Conservation (phyloP, 2,888 invertebrate genomes). For the Drosophila rellima region DNA sequence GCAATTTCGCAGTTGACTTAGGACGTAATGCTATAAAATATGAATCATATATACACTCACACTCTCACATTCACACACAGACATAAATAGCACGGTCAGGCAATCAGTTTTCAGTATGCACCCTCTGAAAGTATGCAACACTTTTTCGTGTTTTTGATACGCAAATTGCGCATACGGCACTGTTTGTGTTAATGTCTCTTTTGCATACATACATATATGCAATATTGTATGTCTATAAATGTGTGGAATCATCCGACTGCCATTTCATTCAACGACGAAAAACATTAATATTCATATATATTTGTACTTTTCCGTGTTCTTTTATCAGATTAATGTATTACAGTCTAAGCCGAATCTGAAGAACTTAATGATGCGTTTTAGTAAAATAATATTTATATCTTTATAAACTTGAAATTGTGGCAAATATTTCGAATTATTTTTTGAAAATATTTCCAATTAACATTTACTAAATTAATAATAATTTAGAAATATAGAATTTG, state of each 20-base stretch:
- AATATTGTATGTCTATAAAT: constrained; percentile 1
- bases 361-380: background rate
- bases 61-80: background rate
- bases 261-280: constrained; percentile 43
- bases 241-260: constrained; percentile 14
- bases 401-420: too few relatives aligned
- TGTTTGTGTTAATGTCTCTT: constrained; percentile 11
- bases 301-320: background rate
- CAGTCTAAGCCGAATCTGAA: background rate
- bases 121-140: constrained; percentile 39
- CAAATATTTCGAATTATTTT: too few relatives aligned
- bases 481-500: background rate
- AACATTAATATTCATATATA: constrained; percentile 55
- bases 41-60: constrained; percentile 45
- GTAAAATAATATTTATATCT: background rate
- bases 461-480: background rate
- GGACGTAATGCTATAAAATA: constrained; percentile 69
- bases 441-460: background rate
- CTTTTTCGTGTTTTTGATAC: constrained; percentile 14
- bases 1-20: constrained; percentile 75
- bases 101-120: constrained; percentile 19
- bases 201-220: constrained; percentile 18
- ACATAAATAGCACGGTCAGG: constrained; percentile 23
- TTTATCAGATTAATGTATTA: constrained; percentile 4
- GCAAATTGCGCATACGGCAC: constrained; percentile 48